Base-by-base conservation (phyloP, 37 sponge, comb jelly and placozoan genomes). In the Geodia barretti region DNA sequence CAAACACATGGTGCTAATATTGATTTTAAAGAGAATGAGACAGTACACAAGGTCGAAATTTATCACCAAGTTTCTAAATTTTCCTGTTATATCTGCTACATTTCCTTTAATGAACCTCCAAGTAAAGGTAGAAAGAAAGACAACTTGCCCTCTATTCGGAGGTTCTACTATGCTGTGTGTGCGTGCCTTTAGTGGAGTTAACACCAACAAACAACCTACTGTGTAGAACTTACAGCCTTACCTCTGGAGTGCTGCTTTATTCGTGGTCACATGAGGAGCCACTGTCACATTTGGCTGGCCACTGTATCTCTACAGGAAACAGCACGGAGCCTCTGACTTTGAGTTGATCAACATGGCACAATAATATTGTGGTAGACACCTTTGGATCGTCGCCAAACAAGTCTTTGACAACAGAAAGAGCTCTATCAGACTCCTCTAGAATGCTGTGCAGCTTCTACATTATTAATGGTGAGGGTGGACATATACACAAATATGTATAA, bases 321-420 rank as follows among this genome's bases (percentile, higher is more conserved):
- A n/a, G n/a, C n/a, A n/a, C n/a, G n/a, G n/a, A n/a, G n/a, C n/a
- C n/a, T n/a, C n/a, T n/a, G n/a, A n/a, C n/a, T n/a, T n/a, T n/a
- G n/a, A n/a, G n/a, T n/a, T 47, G 14, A 47, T 47, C 54, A 47
- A 47, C 14, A 47, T 47, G 54, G 11, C 54, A n/a, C n/a, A n/a
- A n/a, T 47, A 47, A 47, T 47, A 17, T 14, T 65, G 24, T 9
- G 8, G 3, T 8, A 35, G 32, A 39, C 60, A 85, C 86, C 75
- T 74, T 77, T 7, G 90, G 90, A 68, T 89, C 90, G 66, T 89
- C 90, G 38, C 90, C 90, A 74, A 89, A 89, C 0, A 83, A 47
- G 70, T 89, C 90, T 47, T 73, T 77, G 41, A 89, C 90, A 4
- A 72, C 68, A 24, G 60, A 23, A 42, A 89, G 64, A 29, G 75